These are phyloP conservation scores for Diadegma fenestrale DNA, from an alignment of 2,888 invertebrate genomes.

Conservation along the genomic window DNA sequence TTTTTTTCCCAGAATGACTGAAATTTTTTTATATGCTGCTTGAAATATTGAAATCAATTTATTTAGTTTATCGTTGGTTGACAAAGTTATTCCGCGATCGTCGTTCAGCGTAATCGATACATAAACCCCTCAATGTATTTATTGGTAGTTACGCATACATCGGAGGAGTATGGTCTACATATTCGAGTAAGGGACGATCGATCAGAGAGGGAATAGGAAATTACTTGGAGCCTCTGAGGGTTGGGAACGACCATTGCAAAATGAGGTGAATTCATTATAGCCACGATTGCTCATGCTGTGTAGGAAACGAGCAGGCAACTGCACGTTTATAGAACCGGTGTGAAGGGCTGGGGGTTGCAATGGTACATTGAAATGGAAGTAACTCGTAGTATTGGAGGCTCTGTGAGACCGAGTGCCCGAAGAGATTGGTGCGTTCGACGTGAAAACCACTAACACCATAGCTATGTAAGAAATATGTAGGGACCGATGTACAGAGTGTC, in stretches of 20 bases:
- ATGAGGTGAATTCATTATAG: slow-evolving; percentile 69
- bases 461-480: slow-evolving; percentile 46
- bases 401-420: slow-evolving; percentile 64
- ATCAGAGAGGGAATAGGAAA: slow-evolving; percentile 41
- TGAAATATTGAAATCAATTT: background rate
- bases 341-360: slow-evolving; percentile 55
- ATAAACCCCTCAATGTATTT: slow-evolving; percentile 35
- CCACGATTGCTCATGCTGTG: slow-evolving; percentile 41
- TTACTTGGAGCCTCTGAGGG: slow-evolving; percentile 11
- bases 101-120: background rate
- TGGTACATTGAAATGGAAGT: slow-evolving; percentile 62
- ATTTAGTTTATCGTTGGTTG: background rate
- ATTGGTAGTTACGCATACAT: slow-evolving; percentile 50
- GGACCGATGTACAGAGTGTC: slow-evolving; percentile 15
- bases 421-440: slow-evolving; percentile 68
- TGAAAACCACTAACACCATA: slow-evolving; percentile 61
- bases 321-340: background rate
- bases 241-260: slow-evolving; percentile 39
- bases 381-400: slow-evolving; percentile 64
- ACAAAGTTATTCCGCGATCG: background rate
- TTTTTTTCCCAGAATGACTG: background rate
- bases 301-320: slow-evolving; percentile 49
- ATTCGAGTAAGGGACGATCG: slow-evolving; percentile 35
- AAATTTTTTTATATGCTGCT: background rate
- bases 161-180: slow-evolving; percentile 6